Evolutionary conservation across 2,113 vertebrate species (phyloP).

Genomic region (Formicarius rufipectus): DNA sequence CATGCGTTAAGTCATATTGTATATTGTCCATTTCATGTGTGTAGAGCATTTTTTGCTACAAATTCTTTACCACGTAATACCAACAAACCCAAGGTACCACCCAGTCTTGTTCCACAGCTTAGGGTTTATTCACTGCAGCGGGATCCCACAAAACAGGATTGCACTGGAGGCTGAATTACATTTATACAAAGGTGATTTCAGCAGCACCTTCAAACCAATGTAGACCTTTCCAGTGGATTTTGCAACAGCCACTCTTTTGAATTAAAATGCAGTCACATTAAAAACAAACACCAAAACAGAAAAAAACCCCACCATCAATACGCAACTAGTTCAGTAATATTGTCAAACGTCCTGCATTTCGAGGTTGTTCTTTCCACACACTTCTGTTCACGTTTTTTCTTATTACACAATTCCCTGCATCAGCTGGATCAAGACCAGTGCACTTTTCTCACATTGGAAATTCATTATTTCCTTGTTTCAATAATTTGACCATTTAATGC

Average conservation of each 20-base stretch:
- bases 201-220: neutral
- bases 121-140: neutral
- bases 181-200: neutral
- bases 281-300: neutral
- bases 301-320: neutral
- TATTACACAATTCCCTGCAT: neutral
- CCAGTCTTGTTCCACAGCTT: neutral
- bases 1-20: slow-evolving; percentile 32
- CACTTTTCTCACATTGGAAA: neutral
- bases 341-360: neutral
- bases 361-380: neutral
- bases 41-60: slow-evolving; percentile 25
- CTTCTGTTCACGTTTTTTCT: neutral
- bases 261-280: neutral
- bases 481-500: neutral
- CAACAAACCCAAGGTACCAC: neutral
- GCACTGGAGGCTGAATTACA: fast-evolving
- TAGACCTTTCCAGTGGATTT: neutral
- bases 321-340: neutral
- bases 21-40: slow-evolving; percentile 40
- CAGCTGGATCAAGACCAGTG: neutral
- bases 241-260: neutral
- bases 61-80: neutral
- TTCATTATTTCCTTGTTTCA: neutral
- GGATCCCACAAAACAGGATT: neutral